Conservation (phyloP, 2,113 vertebrate genomes). For the Gobius niger region DNA sequence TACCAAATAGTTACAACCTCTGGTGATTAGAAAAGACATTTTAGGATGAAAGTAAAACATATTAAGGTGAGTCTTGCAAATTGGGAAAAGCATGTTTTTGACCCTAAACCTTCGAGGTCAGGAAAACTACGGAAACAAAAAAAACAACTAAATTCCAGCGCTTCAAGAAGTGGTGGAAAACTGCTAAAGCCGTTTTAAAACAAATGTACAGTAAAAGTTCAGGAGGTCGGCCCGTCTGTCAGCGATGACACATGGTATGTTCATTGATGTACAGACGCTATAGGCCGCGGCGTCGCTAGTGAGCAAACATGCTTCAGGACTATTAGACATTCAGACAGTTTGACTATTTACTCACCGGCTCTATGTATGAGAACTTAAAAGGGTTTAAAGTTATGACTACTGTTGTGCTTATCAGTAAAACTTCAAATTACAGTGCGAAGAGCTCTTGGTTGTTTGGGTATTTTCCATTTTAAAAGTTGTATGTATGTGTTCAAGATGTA, state of each 20-base stretch:
- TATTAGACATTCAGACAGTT: slow-evolving; percentile 5
- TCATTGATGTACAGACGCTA: slow-evolving; percentile 4
- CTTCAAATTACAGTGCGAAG: neutral
- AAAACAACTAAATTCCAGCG: neutral
- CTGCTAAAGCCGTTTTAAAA: neutral
- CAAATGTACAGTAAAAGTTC: slow-evolving; percentile 7
- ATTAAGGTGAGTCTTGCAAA: neutral
- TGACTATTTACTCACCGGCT: neutral
- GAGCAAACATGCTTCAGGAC: slow-evolving; percentile 24
- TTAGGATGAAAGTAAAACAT: too few relatives aligned
- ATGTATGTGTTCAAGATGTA: too few relatives aligned
- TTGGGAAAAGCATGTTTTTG: neutral
- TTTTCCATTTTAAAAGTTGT: too few relatives aligned
- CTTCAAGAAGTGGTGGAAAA: slow-evolving; percentile 11
- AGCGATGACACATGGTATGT: slow-evolving; percentile 36
- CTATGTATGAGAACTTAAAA: neutral
- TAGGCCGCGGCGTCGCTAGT: neutral
- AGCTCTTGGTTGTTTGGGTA: too few relatives aligned
- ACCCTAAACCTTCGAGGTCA: neutral
- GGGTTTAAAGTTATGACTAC: neutral
- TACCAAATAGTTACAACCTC: neutral
- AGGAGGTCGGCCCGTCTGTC: neutral
- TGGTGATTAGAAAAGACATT: neutral
- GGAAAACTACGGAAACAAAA: neutral
- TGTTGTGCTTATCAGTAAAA: neutral